Evolutionary conservation across 2,888 invertebrate species (phyloP), one percentile per base, ranked within the genome.

Genomic region (Lymantria monacha): DNA sequence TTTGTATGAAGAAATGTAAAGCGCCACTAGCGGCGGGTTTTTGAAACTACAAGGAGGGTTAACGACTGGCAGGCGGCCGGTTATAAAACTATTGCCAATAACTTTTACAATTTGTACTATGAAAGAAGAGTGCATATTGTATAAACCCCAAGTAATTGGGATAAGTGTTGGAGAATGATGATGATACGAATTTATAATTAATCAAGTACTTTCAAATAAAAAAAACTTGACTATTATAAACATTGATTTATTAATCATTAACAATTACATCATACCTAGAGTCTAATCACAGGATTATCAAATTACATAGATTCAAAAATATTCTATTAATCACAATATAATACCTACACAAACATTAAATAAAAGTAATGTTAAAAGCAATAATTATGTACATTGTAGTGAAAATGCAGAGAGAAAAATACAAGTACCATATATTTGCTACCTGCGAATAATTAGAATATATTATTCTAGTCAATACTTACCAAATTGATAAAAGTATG

Each of bases 201-300:
- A 22, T 22, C 22, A 22, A 22, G 2, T 22, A 22, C 5, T 22
- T 33, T 33, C 9, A 10, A 45, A 15, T 12, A 31, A 42, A 47
- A 46, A 12, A 47, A 46, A 12, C 31, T 22, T 11, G 13, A 40
- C 30, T 66, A 59, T 65, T 69, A 72, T 74, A 78, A 80, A 79
- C 72, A 76, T 76, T 60, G 68, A 77, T 77, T 85, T 83, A 81
- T 83, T 83, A 72, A 76, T 66, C 83, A 72, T 76, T 66, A 86
- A 86, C 83, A 85, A 81, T 78, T 79, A 77, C 76, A 72, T 65
- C 62, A 70, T 79, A 38, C n/a, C 12, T 12, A 76, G 69, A 74
- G 70, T 75, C 74, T 81, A 84, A 83, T 84, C 83, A 84, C 84
- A 83, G 80, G 71, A 73, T 60, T 78, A 84, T 79, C 70, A 79